Evolutionary conservation across 64 coral and sea anemone genomes (phyloP).

Genomic region (Trachythela sp.): DNA sequence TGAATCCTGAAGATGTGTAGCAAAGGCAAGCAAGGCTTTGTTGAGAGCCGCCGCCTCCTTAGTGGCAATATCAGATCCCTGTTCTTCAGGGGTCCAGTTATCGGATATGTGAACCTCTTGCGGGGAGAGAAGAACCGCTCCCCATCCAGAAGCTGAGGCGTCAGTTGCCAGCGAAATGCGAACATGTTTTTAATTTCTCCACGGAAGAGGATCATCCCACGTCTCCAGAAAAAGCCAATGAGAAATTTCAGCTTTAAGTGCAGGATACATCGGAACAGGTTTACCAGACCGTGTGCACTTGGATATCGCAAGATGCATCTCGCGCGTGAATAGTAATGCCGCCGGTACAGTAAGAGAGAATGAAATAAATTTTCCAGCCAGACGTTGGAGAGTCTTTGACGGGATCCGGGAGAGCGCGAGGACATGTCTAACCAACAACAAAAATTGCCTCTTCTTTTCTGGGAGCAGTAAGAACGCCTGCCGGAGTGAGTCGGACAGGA

Average conservation of each 20-base stretch:
- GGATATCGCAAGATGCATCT: not conserved
- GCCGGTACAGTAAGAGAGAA: not conserved
- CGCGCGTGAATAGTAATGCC: not conserved
- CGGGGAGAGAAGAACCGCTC: not conserved
- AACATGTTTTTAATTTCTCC: not conserved
- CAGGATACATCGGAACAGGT: not conserved
- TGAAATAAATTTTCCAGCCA: not conserved
- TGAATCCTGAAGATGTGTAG: not conserved
- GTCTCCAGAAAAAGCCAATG: not conserved
- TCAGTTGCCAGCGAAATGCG: not conserved
- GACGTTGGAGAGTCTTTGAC: not conserved
- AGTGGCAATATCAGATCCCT: no score
- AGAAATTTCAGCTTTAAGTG: not conserved
- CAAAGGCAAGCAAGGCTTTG: not conserved
- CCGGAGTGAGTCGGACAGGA: slow-evolving; percentile 7
- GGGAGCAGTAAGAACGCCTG: slow-evolving; percentile 16
- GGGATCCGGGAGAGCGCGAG: not conserved
- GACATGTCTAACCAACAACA: not conserved
- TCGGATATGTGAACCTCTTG: no score
- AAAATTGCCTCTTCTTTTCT: not conserved
- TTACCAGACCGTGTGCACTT: not conserved
- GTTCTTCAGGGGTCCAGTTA: not conserved
- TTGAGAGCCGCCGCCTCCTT: not conserved
- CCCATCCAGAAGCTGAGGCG: not conserved
- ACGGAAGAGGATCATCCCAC: not conserved